Evolutionary conservation across 1,140 invertebrate species (phyloP).

Genomic region (Sycophaga agraensis): DNA sequence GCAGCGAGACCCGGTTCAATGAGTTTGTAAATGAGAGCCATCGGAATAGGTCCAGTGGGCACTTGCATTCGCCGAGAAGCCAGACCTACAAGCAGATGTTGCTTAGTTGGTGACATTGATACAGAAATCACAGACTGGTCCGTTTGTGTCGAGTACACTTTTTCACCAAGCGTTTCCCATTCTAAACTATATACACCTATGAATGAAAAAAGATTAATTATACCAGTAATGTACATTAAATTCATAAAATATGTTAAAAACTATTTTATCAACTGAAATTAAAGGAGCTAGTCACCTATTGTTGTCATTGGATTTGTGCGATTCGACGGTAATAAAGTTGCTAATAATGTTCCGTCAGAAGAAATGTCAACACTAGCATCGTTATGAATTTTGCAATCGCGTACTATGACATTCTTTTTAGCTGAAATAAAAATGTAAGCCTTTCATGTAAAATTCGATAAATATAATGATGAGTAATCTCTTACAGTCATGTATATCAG

Average conservation of each 20-base stretch:
- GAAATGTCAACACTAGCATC: slow-evolving; percentile 86
- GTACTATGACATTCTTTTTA: slow-evolving; percentile 76
- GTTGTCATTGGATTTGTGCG: slow-evolving; percentile 65
- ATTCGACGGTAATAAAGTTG: slow-evolving; percentile 70
- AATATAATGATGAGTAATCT: slow-evolving; percentile 19
- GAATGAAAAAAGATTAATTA: slow-evolving; percentile 1
- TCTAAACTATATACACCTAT: slow-evolving; percentile 78
- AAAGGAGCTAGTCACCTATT: slow-evolving; percentile 69
- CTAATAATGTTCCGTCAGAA: slow-evolving; percentile 74
- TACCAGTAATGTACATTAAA: background rate
- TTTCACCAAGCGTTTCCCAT: slow-evolving; percentile 72
- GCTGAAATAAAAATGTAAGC: slow-evolving; percentile 55
- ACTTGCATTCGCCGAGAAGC: slow-evolving; percentile 63
- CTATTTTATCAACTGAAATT: too few species aligned
- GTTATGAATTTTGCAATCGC: slow-evolving; percentile 82
- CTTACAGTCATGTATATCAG: slow-evolving; percentile 75
- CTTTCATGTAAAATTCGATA: background rate
- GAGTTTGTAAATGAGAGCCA: slow-evolving; percentile 69
- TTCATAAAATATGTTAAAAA: background rate
- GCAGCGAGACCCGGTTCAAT: slow-evolving; percentile 33
- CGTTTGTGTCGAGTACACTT: slow-evolving; percentile 74
- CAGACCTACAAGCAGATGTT: slow-evolving; percentile 78
- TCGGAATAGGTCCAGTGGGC: slow-evolving; percentile 58
- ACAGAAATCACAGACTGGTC: slow-evolving; percentile 80
- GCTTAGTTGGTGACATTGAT: slow-evolving; percentile 74